These are phyloP conservation scores for Todiramphus saurophagus DNA, from an alignment of 2,113 vertebrate species.

Conservation along the genomic window DNA sequence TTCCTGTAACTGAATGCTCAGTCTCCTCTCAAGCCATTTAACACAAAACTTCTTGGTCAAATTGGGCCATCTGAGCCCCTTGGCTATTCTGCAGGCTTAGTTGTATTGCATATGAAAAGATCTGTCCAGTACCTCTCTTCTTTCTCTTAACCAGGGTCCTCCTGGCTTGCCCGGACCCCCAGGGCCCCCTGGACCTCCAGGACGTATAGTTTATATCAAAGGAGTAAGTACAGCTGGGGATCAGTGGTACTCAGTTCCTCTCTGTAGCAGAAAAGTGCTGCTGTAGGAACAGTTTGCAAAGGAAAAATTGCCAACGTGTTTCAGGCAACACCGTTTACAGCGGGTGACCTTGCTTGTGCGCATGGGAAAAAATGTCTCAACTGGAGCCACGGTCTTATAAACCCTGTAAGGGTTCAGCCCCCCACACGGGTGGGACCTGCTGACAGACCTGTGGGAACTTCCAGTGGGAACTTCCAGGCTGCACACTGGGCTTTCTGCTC, in stretches of 20 bases:
- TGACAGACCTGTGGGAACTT: not conserved
- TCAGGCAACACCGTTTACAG: not conserved
- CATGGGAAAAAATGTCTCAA: not conserved
- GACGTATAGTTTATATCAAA: constrained; percentile 85
- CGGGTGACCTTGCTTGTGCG: not conserved
- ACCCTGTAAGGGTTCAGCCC: not conserved
- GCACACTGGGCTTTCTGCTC: not conserved
- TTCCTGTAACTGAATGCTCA: not conserved
- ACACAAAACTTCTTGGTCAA: not conserved
- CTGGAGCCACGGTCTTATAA: not conserved
- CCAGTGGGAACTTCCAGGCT: not conserved
- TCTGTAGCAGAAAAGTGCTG: not conserved
- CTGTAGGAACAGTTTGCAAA: not conserved
- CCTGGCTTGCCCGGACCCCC: constrained; percentile 84
- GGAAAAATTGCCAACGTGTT: not conserved
- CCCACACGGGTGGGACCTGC: accelerated
- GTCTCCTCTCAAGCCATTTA: not conserved
- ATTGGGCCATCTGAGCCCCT: not conserved
- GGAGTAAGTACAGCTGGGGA: constrained; percentile 82
- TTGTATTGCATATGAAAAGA: not conserved
- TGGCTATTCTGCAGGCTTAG: not conserved
- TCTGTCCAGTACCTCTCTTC: not conserved
- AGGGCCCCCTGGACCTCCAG: constrained; percentile 86
- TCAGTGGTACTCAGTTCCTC: not conserved
- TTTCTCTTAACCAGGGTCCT: constrained; percentile 73